These are phyloP conservation scores for Opisthocomus hoazin DNA, from an alignment of 2,113 vertebrate genomes.

Conservation along the genomic window DNA sequence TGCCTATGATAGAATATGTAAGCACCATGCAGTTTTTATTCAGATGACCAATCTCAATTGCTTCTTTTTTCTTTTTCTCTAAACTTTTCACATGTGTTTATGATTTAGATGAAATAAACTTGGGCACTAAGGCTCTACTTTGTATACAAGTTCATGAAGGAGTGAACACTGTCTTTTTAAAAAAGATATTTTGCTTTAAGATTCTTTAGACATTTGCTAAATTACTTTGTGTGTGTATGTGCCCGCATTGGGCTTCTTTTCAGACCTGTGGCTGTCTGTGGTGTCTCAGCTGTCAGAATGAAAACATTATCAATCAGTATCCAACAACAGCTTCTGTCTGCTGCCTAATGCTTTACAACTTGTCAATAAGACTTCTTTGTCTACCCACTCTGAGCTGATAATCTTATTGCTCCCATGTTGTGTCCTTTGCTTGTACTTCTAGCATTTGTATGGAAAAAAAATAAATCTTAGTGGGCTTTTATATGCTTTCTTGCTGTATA, in stretches of 20 bases:
- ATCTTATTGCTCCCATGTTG: conserved; percentile 64
- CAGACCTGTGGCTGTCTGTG: conserved; percentile 73
- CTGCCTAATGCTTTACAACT: conserved; percentile 90
- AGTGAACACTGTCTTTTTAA: conserved; percentile 57
- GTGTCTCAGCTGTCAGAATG: conserved; percentile 77
- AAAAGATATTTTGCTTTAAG: conserved; percentile 61
- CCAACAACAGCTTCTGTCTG: conserved; percentile 90
- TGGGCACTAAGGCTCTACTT: conserved; percentile 25
- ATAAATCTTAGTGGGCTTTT: conserved; percentile 56
- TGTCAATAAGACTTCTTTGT: conserved; percentile 84
- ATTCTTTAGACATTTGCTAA: conserved; percentile 73
- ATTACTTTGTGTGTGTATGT: conserved; percentile 61
- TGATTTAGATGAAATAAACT: conserved; percentile 41
- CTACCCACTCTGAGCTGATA: conserved; percentile 67
- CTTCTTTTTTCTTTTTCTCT: neutral
- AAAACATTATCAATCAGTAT: conserved; percentile 95
- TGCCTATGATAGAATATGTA: neutral
- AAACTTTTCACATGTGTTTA: neutral
- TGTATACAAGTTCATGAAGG: conserved; percentile 54
- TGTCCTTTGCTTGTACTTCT: conserved; percentile 70
- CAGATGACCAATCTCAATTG: neutral
- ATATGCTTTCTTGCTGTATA: conserved; percentile 61
- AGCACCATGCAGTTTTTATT: conserved; percentile 22
- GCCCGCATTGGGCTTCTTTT: conserved; percentile 70
- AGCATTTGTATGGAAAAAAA: conserved; percentile 62